Evolutionary conservation across 1,140 invertebrate species (phyloP).

Genomic region (Cotesia typhae): DNA sequence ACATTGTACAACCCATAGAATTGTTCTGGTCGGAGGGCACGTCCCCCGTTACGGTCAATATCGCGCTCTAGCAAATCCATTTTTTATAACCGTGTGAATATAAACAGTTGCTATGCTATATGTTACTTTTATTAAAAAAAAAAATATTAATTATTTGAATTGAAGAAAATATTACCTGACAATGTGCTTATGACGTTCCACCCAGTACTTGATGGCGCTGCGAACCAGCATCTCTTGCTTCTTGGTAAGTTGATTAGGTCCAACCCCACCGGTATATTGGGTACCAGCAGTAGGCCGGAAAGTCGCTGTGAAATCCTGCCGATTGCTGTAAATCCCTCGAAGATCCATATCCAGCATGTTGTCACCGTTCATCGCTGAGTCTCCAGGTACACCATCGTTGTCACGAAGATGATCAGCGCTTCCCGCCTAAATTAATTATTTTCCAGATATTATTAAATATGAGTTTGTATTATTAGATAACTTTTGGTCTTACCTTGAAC

Average conservation of each 20-base stretch:
- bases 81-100: conserved; percentile 59
- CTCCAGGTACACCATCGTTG: conserved; percentile 40
- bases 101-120: conserved; percentile 39
- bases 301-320: conserved; percentile 78
- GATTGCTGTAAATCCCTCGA: conserved; percentile 77
- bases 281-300: conserved; percentile 74
- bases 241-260: conserved; percentile 79
- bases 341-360: conserved; percentile 71
- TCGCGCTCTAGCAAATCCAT: conserved; percentile 58
- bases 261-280: conserved; percentile 67
- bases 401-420: conserved; percentile 58
- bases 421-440: conserved; percentile 45
- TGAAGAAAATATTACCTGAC: conserved; percentile 70
- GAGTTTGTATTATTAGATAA: no score
- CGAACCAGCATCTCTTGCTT: conserved; percentile 84
- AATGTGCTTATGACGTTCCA: conserved; percentile 85
- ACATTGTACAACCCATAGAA: conserved; percentile 42
- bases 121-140: neutral
- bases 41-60: conserved; percentile 61
- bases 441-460: neutral
- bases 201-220: conserved; percentile 88
- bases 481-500: conserved; percentile 64
- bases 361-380: conserved; percentile 46
- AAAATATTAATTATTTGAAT: neutral
- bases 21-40: conserved; percentile 46